Evolutionary conservation across 2,888 invertebrate genomes (phyloP).

Genomic region (Heliconius sara): DNA sequence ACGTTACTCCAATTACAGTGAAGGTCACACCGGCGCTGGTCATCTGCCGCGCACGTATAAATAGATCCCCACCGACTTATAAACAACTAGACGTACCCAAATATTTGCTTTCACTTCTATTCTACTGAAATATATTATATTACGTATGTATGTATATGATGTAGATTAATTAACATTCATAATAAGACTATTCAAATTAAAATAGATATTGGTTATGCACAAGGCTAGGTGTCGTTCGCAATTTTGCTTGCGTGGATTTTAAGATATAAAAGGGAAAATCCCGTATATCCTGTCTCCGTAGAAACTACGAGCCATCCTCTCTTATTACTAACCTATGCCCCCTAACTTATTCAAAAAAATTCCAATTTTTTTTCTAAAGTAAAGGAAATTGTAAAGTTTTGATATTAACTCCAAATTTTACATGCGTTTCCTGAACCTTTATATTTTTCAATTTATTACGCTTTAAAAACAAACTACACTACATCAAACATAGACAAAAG

Average conservation of each 20-base stretch:
- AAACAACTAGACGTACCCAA: conserved; percentile 24
- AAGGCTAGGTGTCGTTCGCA: neutral
- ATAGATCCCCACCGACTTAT: conserved; percentile 25
- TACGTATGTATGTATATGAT: no score
- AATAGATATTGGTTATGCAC: neutral
- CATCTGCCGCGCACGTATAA: conserved; percentile 32
- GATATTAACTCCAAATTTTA: neutral
- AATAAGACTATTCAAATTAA: neutral
- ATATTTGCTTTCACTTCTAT: conserved; percentile 19
- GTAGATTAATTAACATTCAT: no score
- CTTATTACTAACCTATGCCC: neutral
- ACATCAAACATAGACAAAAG: neutral
- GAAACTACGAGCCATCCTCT: neutral
- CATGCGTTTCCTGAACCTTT: neutral
- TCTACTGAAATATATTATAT: neutral
- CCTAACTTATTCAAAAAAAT: no score
- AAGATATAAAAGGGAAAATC: no score
- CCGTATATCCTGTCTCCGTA: no score
- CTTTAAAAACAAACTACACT: neutral
- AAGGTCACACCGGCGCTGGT: conserved; percentile 25
- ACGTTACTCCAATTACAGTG: conserved; percentile 27
- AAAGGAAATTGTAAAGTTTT: neutral
- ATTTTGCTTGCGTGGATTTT: no score
- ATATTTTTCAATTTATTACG: neutral
- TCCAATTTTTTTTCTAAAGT: no score